Evolutionary conservation across 2,797 vertebrate species (phyloP), one percentile per base, ranked within the genome.

Genomic region (Pseudomugil tenellus): DNA sequence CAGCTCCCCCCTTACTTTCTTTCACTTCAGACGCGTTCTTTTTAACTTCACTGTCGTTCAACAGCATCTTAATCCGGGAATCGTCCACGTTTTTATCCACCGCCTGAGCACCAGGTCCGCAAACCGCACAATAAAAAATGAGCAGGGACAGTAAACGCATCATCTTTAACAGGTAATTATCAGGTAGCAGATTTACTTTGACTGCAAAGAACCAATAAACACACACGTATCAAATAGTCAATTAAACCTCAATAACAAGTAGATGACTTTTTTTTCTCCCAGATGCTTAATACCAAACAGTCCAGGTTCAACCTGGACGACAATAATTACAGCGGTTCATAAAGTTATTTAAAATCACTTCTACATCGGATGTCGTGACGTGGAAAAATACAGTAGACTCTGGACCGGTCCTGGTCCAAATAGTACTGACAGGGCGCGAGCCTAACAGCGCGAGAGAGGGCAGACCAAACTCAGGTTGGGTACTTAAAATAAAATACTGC

Each of bases 151-250:
- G 1, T 21, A 9, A 21, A 71, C 43, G 58, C 85, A 73, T 70
- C 88, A 90, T 90, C 0, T 58, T 66, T 54, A 6, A 49, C 34
- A 13, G 23, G 48, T 35, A 29, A 41, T 46, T 16, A 56, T 32
- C 46, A 55, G 37, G 49, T 67, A 35, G n/a, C 1, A 8, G 16
- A 0, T 5, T 31, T 54, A 8, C 34, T 41, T 21, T 37, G 23
- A 60, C 37, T 3, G 58, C 4, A 34, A 46, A 0, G 25, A 66
- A 25, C 28, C 4, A 57, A 48, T 31, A 35, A 12, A 17, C 56
- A 23, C 56, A 54, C 55, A 49, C 57, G 46, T 46, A 51, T 37
- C 37, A 39, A 58, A 16, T 35, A 16, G 65, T 54, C 23, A 26
- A 56, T 16, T 7, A 46, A 31, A 11, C 14, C 32, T n/a, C 11